Base-by-base conservation (phyloP, 2,113 vertebrate genomes). In the Halichoeres trimaculatus region DNA sequence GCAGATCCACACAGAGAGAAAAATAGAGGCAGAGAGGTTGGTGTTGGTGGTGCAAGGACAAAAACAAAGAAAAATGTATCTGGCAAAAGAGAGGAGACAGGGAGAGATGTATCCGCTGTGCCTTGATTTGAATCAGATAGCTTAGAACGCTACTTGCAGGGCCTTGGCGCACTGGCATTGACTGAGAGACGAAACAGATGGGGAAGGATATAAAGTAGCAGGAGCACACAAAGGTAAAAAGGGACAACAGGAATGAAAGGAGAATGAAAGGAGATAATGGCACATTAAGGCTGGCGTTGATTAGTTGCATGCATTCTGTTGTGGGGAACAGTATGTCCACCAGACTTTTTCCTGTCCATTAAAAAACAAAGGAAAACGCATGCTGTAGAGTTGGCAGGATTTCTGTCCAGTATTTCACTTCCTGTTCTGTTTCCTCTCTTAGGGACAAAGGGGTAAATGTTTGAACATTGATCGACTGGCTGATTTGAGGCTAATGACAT, bases 161-260 rank as follows among this genome's bases (percentile, higher is more conserved):
- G 66, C 58, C 70, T 81, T 77, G 79, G 68, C 70, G 48, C 0
- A 30, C 36, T 78, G 56, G 77, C 74, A 35, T 12, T 48, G 56
- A 67, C 41, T 52, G 22, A 78, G 59, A 69, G 71, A 51, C 10
- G 0, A 58, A 82, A 67, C 77, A 85, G 86, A 85, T 76, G 70
- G 83, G 74, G 60, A 78, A 78, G 65, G 35, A 74, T 73, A 64
- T 24, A 45, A 57, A 60, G 53, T 36, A 61, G 55, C 56, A 58
- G 68, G 47, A 63, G 66, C 45, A 75, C 78, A 74, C 51, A 47
- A 19, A 66, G 43, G n/a, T 66, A 81, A 59, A 58, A 73, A 71
- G 52, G 81, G 67, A 78, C 55, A 77, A 71, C 60, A 52, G 57
- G 53, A 77, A 69, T 38, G 10, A 74, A 66, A 77, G 22, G 26